Evolutionary conservation across 2,797 vertebrate genomes (phyloP).

Genomic region (Paramormyrops hopkinsi): DNA sequence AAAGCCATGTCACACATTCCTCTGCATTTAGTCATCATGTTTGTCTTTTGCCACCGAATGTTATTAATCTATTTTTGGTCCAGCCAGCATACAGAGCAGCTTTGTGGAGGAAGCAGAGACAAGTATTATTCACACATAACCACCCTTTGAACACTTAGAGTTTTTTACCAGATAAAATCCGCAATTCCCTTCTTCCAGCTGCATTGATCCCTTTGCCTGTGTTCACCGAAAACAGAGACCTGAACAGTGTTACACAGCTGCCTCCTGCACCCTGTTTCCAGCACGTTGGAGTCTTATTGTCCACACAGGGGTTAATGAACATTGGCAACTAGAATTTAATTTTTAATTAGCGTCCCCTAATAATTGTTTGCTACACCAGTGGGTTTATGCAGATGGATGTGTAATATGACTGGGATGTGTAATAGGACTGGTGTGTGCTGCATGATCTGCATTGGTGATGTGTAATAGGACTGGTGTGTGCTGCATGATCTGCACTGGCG

Average conservation of each 20-base stretch:
- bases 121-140: conserved; percentile 8
- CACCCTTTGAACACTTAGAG: not conserved
- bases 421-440: no score
- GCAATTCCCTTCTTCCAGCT: not conserved
- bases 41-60: conserved; percentile 1
- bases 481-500: not conserved
- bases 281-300: not conserved
- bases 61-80: conserved; percentile 4
- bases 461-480: no score
- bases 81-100: not conserved
- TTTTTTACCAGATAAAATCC: not conserved
- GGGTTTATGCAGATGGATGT: not conserved
- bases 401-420: no score
- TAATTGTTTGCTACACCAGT: not conserved
- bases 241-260: not conserved
- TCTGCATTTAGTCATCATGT: not conserved
- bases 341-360: not conserved
- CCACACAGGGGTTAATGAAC: not conserved
- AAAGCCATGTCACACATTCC: not conserved
- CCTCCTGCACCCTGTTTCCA: not conserved
- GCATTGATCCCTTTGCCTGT: not conserved
- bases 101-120: not conserved
- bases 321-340: not conserved
- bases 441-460: no score
- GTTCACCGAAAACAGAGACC: not conserved